Base-by-base conservation (phyloP, 2,797 vertebrate genomes). In the Nannoperca obscura region DNA sequence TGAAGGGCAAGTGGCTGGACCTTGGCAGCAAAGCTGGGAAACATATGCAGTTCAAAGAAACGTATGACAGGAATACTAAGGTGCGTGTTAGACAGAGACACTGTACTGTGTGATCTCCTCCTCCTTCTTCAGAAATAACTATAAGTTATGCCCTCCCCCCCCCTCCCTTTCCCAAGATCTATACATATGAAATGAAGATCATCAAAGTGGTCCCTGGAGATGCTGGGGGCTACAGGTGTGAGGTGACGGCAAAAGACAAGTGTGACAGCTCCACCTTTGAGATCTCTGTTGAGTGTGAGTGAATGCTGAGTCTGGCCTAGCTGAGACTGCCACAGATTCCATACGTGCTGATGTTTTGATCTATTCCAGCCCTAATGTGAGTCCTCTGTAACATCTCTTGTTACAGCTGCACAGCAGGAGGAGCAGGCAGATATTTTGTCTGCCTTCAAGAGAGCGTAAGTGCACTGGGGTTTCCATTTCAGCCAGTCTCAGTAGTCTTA, bases 1-100 rank as follows among this genome's bases (percentile, higher is more conserved):
- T 98, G 89, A 98, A 98, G 89, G 97, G 97, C 0, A 98, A 98
- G 81, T 98, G 97, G 97, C 22, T 96, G 91, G 97, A 97, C 80
- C 93, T 98, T 10, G 92, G 91, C 71, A 96, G 94, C 93, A 97
- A 98, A 85, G 96, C 96, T 0, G 97, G 97, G 8, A 93, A 96
- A 79, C 95, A 97, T 1, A 92, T 97, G 86, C 92, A 96, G 85
- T 96, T 97, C 89, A 97, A 96, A 86, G 96, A 97, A 89, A 93
- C 85, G 0, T 96, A 96, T 0, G 96, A 98, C 86, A 89, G 95
- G 19, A 94, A 96, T 59, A 96, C 94, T 19, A 97, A 97, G 80
- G 97, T 97, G 84, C 88, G 89, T 70, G 58, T 46, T 20, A 3
- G 10, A 32, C 22, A 34, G 22, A 46, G 38, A 24, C 6, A 57